These are phyloP conservation scores for Agrochola litura DNA, from an alignment of 2,888 invertebrate genomes.

Conservation along the genomic window DNA sequence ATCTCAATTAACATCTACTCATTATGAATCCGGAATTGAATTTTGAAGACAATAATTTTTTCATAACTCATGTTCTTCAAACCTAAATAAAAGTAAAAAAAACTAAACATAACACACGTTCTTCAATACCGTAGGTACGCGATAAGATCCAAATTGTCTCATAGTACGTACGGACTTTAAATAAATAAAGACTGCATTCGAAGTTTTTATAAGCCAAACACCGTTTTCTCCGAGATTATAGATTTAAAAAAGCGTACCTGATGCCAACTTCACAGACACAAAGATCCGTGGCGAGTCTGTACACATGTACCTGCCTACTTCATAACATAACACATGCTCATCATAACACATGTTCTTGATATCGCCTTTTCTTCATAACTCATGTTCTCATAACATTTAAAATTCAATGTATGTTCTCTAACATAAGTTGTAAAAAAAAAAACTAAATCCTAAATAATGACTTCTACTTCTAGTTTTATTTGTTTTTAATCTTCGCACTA, in stretches of 20 bases:
- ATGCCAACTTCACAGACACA: neutral
- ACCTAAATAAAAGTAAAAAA: neutral
- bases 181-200: neutral
- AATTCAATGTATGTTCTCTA: neutral
- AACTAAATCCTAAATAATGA: neutral
- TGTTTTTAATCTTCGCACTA: conserved; percentile 6
- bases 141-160: neutral
- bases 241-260: neutral
- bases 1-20: neutral
- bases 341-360: neutral
- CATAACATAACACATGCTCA: neutral
- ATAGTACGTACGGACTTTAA: neutral
- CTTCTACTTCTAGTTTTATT: neutral
- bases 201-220: neutral
- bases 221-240: neutral
- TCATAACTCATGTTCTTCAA: neutral
- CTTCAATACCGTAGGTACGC: conserved; percentile 1
- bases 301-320: neutral
- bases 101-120: neutral
- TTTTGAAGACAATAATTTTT: conserved; percentile 3
- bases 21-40: neutral
- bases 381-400: neutral
- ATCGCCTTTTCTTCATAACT: neutral
- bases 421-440: neutral
- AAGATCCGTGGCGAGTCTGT: neutral